phyloP scores from a whole-genome alignment of 2,113 vertebrate genomes.

The Phalacrocorax carbo region DNA sequence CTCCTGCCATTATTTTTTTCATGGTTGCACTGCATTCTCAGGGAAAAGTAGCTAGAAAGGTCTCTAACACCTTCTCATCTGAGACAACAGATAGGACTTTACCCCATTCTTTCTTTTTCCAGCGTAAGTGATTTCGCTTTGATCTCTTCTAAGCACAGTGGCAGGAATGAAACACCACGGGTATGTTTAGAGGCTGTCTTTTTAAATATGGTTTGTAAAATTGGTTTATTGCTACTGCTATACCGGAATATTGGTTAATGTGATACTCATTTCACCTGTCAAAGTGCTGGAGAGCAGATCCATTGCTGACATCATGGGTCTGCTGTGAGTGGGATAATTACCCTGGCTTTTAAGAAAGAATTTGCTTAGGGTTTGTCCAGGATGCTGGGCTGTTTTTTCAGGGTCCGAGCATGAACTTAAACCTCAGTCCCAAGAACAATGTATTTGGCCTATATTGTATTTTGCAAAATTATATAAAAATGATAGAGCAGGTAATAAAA shows the following conservation, averaged over 20 bases:
- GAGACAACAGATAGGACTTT: not conserved
- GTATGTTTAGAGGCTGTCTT: not conserved
- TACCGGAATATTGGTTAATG: not conserved
- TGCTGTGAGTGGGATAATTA: not conserved
- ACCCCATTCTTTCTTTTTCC: not conserved
- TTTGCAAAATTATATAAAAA: not conserved
- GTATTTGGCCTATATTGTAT: not conserved
- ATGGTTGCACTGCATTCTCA: not conserved
- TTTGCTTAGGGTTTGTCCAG: not conserved
- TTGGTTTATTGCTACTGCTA: not conserved
- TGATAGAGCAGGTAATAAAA: not conserved
- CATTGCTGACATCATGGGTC: accelerated
- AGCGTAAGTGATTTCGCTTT: not conserved
- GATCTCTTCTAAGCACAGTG: not conserved
- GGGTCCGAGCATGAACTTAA: not conserved
- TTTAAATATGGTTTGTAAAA: not conserved
- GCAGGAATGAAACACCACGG: not conserved
- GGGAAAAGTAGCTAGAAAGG: not conserved
- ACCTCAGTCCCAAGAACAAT: not conserved
- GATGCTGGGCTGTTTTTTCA: not conserved
- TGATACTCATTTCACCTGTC: not conserved
- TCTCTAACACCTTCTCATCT: not conserved
- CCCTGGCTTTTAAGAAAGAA: not conserved
- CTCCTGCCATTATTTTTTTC: not conserved
- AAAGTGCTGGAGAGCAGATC: not conserved